phyloP scores from a whole-genome alignment of 2,113 vertebrate species.

The Neopipo cinnamomea region DNA sequence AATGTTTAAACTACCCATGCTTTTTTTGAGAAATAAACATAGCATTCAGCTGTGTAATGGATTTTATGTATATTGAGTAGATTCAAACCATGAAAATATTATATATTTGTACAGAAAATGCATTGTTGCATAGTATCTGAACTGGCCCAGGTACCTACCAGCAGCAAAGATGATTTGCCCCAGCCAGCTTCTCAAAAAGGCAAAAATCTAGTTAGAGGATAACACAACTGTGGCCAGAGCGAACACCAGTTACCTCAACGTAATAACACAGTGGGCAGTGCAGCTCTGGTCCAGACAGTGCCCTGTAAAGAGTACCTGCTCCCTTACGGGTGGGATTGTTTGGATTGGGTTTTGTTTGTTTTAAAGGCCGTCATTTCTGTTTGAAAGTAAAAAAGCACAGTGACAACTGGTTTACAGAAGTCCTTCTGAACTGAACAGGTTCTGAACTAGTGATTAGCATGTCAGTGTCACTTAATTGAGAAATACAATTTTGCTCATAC shows the following conservation, averaged over 20 bases:
- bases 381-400: background rate
- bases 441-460: background rate
- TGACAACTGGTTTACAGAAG: background rate
- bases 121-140: background rate
- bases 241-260: background rate
- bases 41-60: background rate
- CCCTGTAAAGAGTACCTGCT: background rate
- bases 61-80: background rate
- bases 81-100: background rate
- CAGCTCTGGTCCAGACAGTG: accelerated
- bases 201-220: background rate
- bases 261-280: accelerated
- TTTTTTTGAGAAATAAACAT: background rate
- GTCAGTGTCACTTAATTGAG: background rate
- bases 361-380: background rate
- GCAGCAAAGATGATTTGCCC: background rate
- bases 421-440: background rate
- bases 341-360: background rate
- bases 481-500: background rate
- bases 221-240: background rate
- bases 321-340: background rate
- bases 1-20: background rate
- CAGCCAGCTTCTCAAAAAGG: background rate
- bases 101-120: background rate
- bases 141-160: background rate